A percentile compares a stretch with the other conserved stretches of the same genome.
These are phyloP conservation scores for Latrodectus hesperus DNA, from an alignment of 2,888 invertebrate genomes.

Conservation along the genomic window DNA sequence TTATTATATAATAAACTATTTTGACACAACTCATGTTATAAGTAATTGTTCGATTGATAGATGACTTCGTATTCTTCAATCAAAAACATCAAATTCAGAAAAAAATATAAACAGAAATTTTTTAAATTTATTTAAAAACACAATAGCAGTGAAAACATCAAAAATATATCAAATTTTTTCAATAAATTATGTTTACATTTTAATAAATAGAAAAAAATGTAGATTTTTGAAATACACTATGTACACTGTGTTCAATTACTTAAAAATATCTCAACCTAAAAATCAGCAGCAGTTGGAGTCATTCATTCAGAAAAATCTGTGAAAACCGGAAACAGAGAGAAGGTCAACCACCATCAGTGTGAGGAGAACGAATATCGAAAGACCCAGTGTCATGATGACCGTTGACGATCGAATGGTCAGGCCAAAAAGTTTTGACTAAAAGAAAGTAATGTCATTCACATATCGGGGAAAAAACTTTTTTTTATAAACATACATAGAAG, in stretches of 20 bases:
- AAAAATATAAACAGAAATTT: no score
- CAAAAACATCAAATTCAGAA: no score
- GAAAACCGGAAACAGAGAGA: conserved; percentile 42
- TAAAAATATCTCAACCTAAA: background rate
- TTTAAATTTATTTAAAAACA: no score
- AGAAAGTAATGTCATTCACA: background rate
- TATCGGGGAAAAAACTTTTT: no score
- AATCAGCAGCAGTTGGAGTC: background rate
- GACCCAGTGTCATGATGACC: conserved; percentile 69
- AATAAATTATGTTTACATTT: background rate
- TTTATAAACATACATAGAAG: no score
- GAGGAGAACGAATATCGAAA: conserved; percentile 58
- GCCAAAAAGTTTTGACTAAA: conserved; percentile 63
- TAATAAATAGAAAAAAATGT: background rate
- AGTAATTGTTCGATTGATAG: no score
- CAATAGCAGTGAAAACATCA: no score
- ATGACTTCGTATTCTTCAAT: no score
- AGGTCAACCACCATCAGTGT: conserved; percentile 65
- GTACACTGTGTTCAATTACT: background rate
- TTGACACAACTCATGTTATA: no score
- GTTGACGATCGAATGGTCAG: conserved; percentile 49
- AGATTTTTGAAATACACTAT: background rate
- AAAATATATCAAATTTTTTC: no score
- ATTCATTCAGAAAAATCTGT: conserved; percentile 25
- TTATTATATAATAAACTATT: no score